phyloP scores from a whole-genome alignment of 2,797 vertebrate species.

The Spheniscus humboldti region DNA sequence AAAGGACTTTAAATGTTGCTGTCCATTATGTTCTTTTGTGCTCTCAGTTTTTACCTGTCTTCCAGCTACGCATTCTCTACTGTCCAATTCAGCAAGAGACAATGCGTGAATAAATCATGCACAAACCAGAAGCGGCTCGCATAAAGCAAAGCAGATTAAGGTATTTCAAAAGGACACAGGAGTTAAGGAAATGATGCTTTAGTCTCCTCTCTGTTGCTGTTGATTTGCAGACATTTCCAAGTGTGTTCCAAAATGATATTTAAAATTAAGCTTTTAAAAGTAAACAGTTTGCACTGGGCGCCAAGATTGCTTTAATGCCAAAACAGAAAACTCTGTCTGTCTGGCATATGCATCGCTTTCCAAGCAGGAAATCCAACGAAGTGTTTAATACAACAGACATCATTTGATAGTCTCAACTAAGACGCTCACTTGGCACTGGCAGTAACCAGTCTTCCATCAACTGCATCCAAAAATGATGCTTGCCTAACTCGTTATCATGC shows the following conservation, averaged over 20 bases:
- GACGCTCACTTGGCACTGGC: slow-evolving; percentile 38
- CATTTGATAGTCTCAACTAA: slow-evolving; percentile 48
- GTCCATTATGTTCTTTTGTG: not conserved
- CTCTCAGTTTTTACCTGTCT: not conserved
- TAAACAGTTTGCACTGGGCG: slow-evolving; percentile 11
- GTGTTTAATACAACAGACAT: slow-evolving; percentile 51
- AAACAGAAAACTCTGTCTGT: slow-evolving; percentile 23
- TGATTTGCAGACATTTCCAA: slow-evolving; percentile 37
- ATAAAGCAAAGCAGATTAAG: not conserved
- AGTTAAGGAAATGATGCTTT: not conserved
- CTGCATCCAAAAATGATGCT: slow-evolving; percentile 12
- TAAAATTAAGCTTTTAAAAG: slow-evolving; percentile 57
- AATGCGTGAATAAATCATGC: not conserved
- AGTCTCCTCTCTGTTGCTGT: not conserved
- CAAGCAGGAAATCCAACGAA: slow-evolving; percentile 56
- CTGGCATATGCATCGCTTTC: slow-evolving; percentile 46
- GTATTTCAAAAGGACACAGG: not conserved
- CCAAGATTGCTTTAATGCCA: slow-evolving; percentile 42
- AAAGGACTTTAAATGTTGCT: not conserved
- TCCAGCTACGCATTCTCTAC: not conserved
- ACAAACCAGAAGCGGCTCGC: not conserved
- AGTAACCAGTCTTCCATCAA: slow-evolving; percentile 38
- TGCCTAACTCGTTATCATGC: slow-evolving; percentile 53
- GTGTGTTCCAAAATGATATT: slow-evolving; percentile 18
- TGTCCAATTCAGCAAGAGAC: not conserved